phyloP scores from a whole-genome alignment of 2,888 invertebrate species.

The Pheosia tremula region DNA sequence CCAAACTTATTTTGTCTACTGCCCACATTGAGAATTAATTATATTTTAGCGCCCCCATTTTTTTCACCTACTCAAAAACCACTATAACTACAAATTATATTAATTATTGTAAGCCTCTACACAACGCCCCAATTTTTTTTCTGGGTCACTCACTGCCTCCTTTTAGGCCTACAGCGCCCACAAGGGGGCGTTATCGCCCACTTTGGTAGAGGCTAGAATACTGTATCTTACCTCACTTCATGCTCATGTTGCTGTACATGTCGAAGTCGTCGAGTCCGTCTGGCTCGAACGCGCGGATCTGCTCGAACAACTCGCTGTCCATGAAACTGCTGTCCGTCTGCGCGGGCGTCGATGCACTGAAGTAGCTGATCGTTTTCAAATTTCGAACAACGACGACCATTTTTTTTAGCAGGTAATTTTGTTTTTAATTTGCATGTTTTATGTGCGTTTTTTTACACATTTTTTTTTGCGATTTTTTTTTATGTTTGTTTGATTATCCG shows the following conservation, averaged over 20 bases:
- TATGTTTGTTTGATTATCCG: constrained; percentile 23
- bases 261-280: constrained; percentile 73
- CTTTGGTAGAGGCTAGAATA: too few relatives aligned
- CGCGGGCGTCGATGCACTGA: constrained; percentile 69
- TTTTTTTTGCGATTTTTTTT: neutral
- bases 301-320: constrained; percentile 76
- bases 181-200: too few relatives aligned
- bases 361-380: constrained; percentile 58
- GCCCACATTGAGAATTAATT: too few relatives aligned
- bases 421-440: neutral
- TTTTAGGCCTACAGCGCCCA: too few relatives aligned
- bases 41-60: too few relatives aligned
- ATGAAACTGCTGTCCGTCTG: constrained; percentile 65
- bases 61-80: too few relatives aligned
- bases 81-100: too few relatives aligned
- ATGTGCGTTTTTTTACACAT: neutral
- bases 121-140: too few relatives aligned
- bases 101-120: too few relatives aligned
- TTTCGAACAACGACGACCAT: neutral
- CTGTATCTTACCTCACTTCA: constrained; percentile 66
- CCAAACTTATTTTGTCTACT: too few relatives aligned
- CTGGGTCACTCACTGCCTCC: too few relatives aligned
- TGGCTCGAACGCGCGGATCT: constrained; percentile 72
- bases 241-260: constrained; percentile 64
- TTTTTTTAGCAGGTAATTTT: neutral